Conservation (phyloP, 1,140 invertebrate genomes). For the Kradibia gibbosae region DNA sequence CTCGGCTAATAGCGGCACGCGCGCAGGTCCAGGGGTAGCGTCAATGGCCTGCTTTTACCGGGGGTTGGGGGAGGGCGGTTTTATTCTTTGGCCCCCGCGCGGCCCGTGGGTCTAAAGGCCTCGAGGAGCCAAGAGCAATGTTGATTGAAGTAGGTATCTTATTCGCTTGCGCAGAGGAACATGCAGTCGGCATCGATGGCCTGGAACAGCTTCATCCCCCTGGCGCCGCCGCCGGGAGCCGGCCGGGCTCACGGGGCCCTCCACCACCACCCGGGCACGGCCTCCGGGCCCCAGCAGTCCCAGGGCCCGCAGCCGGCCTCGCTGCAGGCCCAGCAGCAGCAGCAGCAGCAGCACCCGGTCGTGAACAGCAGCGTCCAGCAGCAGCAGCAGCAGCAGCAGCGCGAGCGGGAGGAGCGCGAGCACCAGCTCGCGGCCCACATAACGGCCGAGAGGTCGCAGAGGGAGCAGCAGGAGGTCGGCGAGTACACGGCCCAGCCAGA, state of each 20-base stretch:
- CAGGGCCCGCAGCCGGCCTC: constrained; percentile 55
- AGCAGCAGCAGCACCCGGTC: constrained; percentile 35
- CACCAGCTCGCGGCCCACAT: constrained; percentile 57
- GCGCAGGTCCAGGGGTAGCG: too few relatives aligned
- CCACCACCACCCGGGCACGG: constrained; percentile 57
- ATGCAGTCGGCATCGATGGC: constrained; percentile 67
- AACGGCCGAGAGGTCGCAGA: constrained; percentile 58
- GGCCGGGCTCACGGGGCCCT: constrained; percentile 60
- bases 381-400: constrained; percentile 58
- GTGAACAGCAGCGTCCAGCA: constrained; percentile 55
- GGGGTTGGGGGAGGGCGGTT: too few relatives aligned
- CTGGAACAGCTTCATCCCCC: constrained; percentile 67
- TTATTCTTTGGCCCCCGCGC: too few relatives aligned
- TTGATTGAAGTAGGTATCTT: constrained; percentile 70
- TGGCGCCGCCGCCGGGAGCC: constrained; percentile 64
- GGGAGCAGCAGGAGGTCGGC: constrained; percentile 51
- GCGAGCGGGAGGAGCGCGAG: constrained; percentile 23
- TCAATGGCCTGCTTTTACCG: too few relatives aligned
- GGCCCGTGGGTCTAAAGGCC: too few relatives aligned
- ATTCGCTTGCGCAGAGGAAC: constrained; percentile 65
- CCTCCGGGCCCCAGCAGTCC: constrained; percentile 61
- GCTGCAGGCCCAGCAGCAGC: constrained; percentile 48
- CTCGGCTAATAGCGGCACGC: too few relatives aligned
- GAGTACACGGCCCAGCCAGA: constrained; percentile 45
- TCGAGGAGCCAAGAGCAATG: not conserved